Percentiles rank a stretch among this genome's conserved stretches.
Conservation (phyloP, 2,888 invertebrate genomes). For the Pocota personata region DNA sequence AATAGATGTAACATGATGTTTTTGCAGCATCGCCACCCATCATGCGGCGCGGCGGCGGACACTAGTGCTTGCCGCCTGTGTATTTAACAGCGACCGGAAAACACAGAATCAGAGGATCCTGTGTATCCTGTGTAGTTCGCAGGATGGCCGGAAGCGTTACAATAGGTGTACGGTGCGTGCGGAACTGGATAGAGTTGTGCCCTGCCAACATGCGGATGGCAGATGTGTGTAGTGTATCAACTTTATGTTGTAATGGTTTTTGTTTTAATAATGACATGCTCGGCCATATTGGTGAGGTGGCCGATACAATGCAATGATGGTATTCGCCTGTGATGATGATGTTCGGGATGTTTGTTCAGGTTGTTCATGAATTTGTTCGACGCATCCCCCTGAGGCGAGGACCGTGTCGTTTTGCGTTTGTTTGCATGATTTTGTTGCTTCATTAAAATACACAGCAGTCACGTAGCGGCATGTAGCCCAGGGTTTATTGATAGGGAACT, state of each 20-base stretch:
- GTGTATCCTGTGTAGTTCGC: constrained; percentile 55
- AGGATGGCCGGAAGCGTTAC: constrained; percentile 70
- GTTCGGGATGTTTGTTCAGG: constrained; percentile 65
- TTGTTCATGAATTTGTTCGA: constrained; percentile 70
- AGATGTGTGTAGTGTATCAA: constrained; percentile 53
- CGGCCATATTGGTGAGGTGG: constrained; percentile 53
- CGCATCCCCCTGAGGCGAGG: constrained; percentile 56
- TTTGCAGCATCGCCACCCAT: constrained; percentile 67
- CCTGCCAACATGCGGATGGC: constrained; percentile 21
- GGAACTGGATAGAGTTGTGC: constrained; percentile 15
- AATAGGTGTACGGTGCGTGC: constrained; percentile 66
- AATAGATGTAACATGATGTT: constrained; percentile 73
- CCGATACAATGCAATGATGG: constrained; percentile 16
- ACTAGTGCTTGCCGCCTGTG: constrained; percentile 18
- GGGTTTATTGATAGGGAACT: constrained; percentile 2
- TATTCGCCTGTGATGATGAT: constrained; percentile 57
- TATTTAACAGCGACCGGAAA: constrained; percentile 68
- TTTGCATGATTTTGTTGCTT: constrained; percentile 58
- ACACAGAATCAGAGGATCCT: constrained; percentile 63
- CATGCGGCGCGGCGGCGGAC: neutral
- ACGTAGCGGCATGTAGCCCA: constrained; percentile 1
- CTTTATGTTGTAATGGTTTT: constrained; percentile 66
- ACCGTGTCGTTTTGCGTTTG: constrained; percentile 50
- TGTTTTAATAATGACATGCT: constrained; percentile 70
- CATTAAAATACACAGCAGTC: constrained; percentile 51